phyloP scores from a whole-genome alignment of 2,113 vertebrate species.

The Silurus asotus region DNA sequence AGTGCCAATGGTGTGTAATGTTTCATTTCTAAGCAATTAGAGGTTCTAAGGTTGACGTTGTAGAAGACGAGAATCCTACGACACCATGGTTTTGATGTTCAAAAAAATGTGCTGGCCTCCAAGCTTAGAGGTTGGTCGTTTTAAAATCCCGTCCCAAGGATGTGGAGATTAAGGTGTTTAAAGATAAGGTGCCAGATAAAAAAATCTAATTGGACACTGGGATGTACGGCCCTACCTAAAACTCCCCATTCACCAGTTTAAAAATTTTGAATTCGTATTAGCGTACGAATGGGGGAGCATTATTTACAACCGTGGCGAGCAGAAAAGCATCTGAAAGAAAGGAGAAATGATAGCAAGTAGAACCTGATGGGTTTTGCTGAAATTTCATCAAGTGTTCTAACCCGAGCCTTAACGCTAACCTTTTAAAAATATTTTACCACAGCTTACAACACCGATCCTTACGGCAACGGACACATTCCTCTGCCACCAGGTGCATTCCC shows the following conservation, averaged over 20 bases:
- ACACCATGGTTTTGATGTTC: too few relatives aligned
- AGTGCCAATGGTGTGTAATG: not conserved
- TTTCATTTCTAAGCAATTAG: not conserved
- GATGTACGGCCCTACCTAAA: not conserved
- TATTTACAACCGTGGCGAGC: too few relatives aligned
- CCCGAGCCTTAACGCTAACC: not conserved
- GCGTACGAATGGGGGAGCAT: too few relatives aligned
- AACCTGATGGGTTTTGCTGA: too few relatives aligned
- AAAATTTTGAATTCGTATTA: too few relatives aligned
- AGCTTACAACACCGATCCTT: not conserved
- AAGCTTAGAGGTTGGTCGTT: too few relatives aligned
- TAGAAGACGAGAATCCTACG: too few relatives aligned
- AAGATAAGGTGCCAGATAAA: not conserved
- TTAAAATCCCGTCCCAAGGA: too few relatives aligned
- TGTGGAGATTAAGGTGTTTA: not conserved
- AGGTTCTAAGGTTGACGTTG: too few relatives aligned
- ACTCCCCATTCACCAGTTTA: not conserved
- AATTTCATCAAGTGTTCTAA: not conserved
- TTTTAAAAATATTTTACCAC: conserved; percentile 1
- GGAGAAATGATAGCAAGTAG: too few relatives aligned
- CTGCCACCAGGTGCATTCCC: conserved; percentile 45
- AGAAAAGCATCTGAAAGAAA: too few relatives aligned
- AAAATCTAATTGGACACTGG: not conserved
- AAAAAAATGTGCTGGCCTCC: too few relatives aligned
- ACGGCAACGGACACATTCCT: not conserved